Evolutionary conservation across 2,797 vertebrate genomes (phyloP), one percentile per base, ranked within the genome.

Genomic region (Anolis apletophallus): DNA sequence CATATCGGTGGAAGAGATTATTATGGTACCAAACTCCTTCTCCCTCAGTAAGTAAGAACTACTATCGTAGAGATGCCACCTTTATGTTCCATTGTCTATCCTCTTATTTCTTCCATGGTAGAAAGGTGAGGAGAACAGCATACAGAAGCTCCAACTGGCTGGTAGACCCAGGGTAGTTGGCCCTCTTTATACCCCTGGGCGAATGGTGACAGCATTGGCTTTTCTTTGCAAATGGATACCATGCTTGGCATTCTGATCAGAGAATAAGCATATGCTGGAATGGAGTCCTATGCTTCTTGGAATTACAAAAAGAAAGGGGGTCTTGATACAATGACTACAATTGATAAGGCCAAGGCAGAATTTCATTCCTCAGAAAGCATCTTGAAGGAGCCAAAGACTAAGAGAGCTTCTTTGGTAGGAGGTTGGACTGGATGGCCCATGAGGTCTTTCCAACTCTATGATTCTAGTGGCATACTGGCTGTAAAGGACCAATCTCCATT

Each of bases 401-500:
- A 77, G 21, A 55, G 29, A 52, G 13, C 52, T 40, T 40, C 40
- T 40, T 40, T 40, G 40, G 40, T 5, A 40, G 40, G 40, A 5
- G 40, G 5, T 40, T 40, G 40, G 40, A 40, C 40, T 40, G 40
- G 40, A 40, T 40, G 40, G 40, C 40, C 40, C 40, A 40, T 5
- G 40, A 40, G 40, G 40, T 40, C 40, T 40, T 40, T 40, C 40
- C 40, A 40, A 40, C 40, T 40, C 40, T 40, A 40, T 40, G 40
- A 40, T 40, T 40, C 40, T 40, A 67, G 16, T 57, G 73, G 14
- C 21, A 32, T 21, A 7, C 40, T 74, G 88, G 76, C 11, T 81
- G 69, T 46, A 77, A 88, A 57, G 32, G 90, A 87, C 91, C 61
- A 75, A 80, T 52, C 34, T 9, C 72, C 55, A 89, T 80, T 84